These are phyloP conservation scores for Cartodere bifasciata DNA, from an alignment of 2,888 invertebrate genomes.

Conservation along the genomic window DNA sequence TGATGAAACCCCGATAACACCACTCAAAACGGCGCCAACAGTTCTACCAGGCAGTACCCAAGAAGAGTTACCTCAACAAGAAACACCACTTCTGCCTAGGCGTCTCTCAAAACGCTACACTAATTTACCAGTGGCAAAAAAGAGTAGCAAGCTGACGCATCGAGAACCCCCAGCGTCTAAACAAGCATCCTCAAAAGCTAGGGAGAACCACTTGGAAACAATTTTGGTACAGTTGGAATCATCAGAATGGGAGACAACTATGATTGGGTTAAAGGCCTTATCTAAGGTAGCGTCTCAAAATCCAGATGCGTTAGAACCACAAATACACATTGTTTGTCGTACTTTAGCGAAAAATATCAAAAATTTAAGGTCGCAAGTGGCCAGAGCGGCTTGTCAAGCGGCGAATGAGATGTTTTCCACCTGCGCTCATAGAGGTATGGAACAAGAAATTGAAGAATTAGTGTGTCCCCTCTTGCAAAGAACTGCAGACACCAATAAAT, in stretches of 20 bases:
- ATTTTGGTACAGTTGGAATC: constrained; percentile 54
- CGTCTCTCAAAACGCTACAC: constrained; percentile 4
- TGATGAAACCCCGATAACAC: constrained; percentile 16
- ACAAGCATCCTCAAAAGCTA: constrained; percentile 37
- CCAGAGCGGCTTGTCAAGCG: constrained; percentile 75
- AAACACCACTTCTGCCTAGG: constrained; percentile 36
- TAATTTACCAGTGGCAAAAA: constrained; percentile 10
- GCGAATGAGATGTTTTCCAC: constrained; percentile 66
- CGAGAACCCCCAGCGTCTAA: constrained; percentile 2
- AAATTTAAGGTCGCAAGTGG: constrained; percentile 86
- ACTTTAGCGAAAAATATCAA: constrained; percentile 65
- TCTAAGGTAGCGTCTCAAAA: constrained; percentile 57
- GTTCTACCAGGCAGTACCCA: constrained; percentile 10
- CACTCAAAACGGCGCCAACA: constrained; percentile 14
- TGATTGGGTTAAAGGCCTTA: constrained; percentile 56
- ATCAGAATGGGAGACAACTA: constrained; percentile 68
- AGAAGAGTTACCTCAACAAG: constrained; percentile 13
- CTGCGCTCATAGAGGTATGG: constrained; percentile 35
- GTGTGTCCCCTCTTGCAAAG: constrained; percentile 70
- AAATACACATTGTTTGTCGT: constrained; percentile 59
- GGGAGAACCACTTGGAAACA: constrained; percentile 45
- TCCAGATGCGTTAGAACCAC: constrained; percentile 46
- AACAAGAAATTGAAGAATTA: constrained; percentile 75
- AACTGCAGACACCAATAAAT: constrained; percentile 87
- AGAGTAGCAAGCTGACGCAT: not conserved